Percentiles rank a stretch among this genome's conserved stretches.
These are phyloP conservation scores for Muscicapa comitata DNA, from an alignment of 2,797 vertebrate genomes.

Conservation along the genomic window DNA sequence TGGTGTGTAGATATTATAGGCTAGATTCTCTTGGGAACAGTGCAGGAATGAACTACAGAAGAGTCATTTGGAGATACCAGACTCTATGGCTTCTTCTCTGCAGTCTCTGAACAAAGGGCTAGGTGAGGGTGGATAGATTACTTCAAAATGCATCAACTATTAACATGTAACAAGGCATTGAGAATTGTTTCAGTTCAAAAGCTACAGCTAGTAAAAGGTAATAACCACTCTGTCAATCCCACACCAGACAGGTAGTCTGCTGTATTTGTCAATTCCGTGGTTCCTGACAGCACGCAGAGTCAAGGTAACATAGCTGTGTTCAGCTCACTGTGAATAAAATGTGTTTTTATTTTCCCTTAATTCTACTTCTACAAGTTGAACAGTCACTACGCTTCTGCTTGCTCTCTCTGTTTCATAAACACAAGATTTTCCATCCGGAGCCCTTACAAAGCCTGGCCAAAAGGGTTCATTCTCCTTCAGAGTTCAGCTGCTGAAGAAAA, in stretches of 20 bases:
- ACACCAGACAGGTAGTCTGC: not conserved
- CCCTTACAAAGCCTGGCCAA: slow-evolving; percentile 16
- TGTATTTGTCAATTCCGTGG: not conserved
- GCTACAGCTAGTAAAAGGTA: not conserved
- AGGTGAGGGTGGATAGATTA: not conserved
- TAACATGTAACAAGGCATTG: not conserved
- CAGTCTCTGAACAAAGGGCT: not conserved
- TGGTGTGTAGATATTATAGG: slow-evolving; percentile 17
- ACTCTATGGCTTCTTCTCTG: not conserved
- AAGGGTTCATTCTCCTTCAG: slow-evolving; percentile 32
- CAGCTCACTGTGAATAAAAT: not conserved
- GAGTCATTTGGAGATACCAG: not conserved
- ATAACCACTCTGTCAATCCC: not conserved
- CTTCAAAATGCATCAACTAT: not conserved
- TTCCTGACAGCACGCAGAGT: not conserved
- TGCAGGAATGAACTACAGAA: not conserved
- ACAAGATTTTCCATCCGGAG: not conserved
- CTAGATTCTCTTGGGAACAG: slow-evolving; percentile 43
- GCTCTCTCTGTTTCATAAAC: not conserved
- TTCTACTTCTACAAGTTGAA: not conserved
- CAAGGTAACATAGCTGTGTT: not conserved
- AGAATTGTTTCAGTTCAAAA: not conserved
- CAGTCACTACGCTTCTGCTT: not conserved
- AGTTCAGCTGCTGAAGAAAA: slow-evolving; percentile 42
- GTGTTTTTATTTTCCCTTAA: not conserved